phyloP scores from a whole-genome alignment of 2,888 invertebrate genomes.

The Ecdyonurus torrentis region DNA sequence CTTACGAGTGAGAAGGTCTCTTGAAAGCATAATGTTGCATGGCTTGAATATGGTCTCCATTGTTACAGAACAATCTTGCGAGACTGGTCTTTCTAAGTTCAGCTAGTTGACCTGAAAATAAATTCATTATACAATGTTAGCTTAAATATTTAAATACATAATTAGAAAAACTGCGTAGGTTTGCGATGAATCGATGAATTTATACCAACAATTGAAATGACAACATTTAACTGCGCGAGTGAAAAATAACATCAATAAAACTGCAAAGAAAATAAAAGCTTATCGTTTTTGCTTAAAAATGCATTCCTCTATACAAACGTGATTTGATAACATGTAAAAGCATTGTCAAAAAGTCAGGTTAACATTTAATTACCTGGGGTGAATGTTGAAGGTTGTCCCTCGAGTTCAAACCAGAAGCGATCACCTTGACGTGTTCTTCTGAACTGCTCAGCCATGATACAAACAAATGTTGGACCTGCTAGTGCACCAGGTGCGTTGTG shows the following conservation, averaged over 20 bases:
- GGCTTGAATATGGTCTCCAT: conserved; percentile 45
- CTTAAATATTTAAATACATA: too few species aligned
- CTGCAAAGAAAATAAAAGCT: too few species aligned
- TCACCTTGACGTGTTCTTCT: conserved; percentile 22
- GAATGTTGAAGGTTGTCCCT: conserved; percentile 26
- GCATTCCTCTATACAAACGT: too few species aligned
- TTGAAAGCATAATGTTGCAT: conserved; percentile 34
- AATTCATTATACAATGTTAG: too few species aligned
- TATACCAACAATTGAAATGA: too few species aligned
- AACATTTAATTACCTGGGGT: conserved; percentile 14
- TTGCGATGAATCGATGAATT: too few species aligned
- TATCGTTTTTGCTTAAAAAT: too few species aligned
- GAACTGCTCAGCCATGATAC: conserved; percentile 18
- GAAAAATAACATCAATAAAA: too few species aligned
- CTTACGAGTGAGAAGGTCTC: conserved; percentile 16
- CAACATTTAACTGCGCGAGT: too few species aligned
- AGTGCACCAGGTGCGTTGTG: conserved; percentile 23
- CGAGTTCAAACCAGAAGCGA: conserved; percentile 33
- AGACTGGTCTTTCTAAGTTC: conserved; percentile 63
- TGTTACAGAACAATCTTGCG: conserved; percentile 65
- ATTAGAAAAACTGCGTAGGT: too few species aligned
- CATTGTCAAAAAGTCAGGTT: too few species aligned
- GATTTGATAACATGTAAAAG: too few species aligned
- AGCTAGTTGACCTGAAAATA: conserved; percentile 43
- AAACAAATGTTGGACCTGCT: conserved; percentile 29